Evolutionary conservation across 2,113 vertebrate species (phyloP).

Genomic region (Ochotona princeps): DNA sequence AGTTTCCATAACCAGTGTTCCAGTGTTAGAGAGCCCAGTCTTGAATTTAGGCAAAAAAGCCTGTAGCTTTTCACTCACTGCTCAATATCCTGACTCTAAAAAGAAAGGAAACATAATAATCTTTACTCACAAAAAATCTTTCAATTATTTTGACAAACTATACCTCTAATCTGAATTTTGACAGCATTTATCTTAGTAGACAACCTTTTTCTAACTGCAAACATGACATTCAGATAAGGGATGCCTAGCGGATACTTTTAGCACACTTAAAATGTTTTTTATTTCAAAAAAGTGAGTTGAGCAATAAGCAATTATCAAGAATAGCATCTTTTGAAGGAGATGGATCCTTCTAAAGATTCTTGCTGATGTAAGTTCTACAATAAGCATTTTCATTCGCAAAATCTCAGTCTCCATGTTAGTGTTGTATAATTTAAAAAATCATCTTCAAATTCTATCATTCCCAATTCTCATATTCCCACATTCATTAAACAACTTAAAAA

Average conservation of each 20-base stretch:
- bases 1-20: background rate
- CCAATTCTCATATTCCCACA: background rate
- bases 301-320: background rate
- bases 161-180: background rate
- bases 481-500: background rate
- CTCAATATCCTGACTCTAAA: background rate
- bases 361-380: background rate
- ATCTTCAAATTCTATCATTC: background rate
- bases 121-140: background rate
- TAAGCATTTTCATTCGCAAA: background rate
- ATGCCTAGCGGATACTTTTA: background rate
- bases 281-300: background rate
- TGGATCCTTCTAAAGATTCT: background rate
- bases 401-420: background rate
- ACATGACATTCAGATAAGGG: background rate
- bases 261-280: background rate
- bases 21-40: background rate
- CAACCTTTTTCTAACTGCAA: background rate
- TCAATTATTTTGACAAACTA: background rate
- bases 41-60: background rate
- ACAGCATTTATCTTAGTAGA: background rate
- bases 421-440: background rate
- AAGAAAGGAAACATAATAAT: background rate
- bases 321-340: background rate
- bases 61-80: background rate